phyloP scores from a whole-genome alignment of 64 coral and sea anemone genomes.

The Stichodactyla mertensii region DNA sequence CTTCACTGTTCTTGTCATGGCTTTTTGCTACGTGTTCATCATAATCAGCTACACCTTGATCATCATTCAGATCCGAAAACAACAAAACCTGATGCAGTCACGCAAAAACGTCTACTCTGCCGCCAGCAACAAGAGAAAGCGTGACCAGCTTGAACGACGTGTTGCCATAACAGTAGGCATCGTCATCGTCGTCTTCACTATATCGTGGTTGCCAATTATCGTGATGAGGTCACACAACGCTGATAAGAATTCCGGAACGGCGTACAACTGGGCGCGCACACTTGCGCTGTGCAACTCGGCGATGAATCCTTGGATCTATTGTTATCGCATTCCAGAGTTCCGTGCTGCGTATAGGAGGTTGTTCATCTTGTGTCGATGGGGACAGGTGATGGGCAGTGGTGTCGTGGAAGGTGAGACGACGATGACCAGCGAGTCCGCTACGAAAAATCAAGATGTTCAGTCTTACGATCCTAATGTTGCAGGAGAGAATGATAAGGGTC shows the following conservation, averaged over 20 bases:
- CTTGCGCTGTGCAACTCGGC: slow-evolving; percentile 73
- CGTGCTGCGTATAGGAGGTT: slow-evolving; percentile 71
- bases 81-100: slow-evolving; percentile 33
- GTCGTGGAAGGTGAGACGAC: background rate
- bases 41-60: slow-evolving; percentile 70
- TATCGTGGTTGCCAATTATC: slow-evolving; percentile 77
- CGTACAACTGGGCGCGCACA: slow-evolving; percentile 87
- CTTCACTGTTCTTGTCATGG: slow-evolving; percentile 70
- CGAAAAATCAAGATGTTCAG: background rate
- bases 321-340: slow-evolving; percentile 75
- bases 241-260: slow-evolving; percentile 54
- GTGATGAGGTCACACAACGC: slow-evolving; percentile 53
- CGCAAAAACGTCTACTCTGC: slow-evolving; percentile 36
- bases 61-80: slow-evolving; percentile 62
- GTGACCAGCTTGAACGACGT: slow-evolving; percentile 62
- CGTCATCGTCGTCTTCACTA: slow-evolving; percentile 65
- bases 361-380: slow-evolving; percentile 11
- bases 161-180: slow-evolving; percentile 82
- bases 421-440: slow-evolving; percentile 1
- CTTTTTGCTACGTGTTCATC: slow-evolving; percentile 61
- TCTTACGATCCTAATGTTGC: background rate
- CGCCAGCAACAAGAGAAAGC: background rate
- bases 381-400: background rate
- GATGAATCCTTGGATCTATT: slow-evolving; percentile 87
- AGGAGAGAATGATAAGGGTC: no score